Percentiles rank a stretch among this genome's conserved stretches.
Evolutionary conservation across 2,888 invertebrate species (phyloP).

Genomic region (Drosophila demipolita): DNA sequence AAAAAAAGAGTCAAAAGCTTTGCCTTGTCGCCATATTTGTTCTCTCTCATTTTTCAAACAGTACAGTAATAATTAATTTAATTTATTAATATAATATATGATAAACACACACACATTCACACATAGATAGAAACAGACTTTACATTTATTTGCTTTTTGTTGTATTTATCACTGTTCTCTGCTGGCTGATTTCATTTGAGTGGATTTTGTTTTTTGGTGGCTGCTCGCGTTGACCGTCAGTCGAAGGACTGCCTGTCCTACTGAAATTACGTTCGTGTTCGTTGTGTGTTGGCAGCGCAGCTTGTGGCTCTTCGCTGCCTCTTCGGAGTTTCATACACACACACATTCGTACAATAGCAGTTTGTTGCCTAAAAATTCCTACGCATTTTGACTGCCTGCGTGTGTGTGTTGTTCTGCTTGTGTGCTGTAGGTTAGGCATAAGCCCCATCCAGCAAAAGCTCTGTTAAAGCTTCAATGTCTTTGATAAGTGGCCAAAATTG

Average conservation of each 20-base stretch:
- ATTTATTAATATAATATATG: conserved; percentile 10
- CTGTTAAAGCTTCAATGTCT: conserved; percentile 51
- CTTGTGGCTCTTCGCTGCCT: conserved; percentile 44
- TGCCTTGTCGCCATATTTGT: conserved; percentile 60
- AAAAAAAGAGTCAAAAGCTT: conserved; percentile 57
- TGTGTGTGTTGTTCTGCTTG: conserved; percentile 27
- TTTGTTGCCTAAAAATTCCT: conserved; percentile 70
- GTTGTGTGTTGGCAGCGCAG: conserved; percentile 52
- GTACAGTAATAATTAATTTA: conserved; percentile 22
- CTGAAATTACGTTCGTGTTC: conserved; percentile 71
- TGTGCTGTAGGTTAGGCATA: conserved; percentile 76
- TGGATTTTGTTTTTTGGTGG: conserved; percentile 49
- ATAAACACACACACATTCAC: conserved; percentile 19
- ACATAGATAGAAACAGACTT: conserved; percentile 3
- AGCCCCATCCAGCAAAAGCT: conserved; percentile 60
- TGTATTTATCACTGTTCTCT: conserved; percentile 18
- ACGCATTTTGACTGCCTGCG: conserved; percentile 56
- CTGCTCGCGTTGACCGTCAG: conserved; percentile 83
- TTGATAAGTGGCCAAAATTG: conserved; percentile 9
- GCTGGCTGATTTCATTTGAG: conserved; percentile 29
- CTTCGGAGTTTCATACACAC: conserved; percentile 60
- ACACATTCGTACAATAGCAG: conserved; percentile 38
- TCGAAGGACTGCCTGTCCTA: conserved; percentile 85
- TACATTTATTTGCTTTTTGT: conserved; percentile 23
- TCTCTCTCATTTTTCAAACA: conserved; percentile 8